Evolutionary conservation across 2,888 invertebrate species (phyloP), one percentile per base, ranked within the genome.

Genomic region (Teleogryllus oceanicus): DNA sequence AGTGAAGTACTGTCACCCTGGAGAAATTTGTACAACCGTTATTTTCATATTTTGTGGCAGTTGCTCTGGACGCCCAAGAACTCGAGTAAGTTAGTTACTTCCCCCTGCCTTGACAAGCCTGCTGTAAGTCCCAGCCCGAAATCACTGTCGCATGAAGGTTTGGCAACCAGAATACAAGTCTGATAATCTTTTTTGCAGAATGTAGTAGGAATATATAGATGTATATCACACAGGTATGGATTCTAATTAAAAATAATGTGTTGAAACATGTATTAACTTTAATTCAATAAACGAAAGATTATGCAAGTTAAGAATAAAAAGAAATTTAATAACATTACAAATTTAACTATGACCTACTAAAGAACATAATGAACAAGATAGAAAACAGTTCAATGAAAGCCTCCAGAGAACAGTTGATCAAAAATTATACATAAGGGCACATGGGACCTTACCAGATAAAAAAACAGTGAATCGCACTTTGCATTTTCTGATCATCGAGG

Each of bases 231-330:
- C 77, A 16, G 50, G 50, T 37, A 77, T n/a, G 4, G 50, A 24
- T 77, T 49, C 11, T 77, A 77, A 11, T 21, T n/a, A 77, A 37
- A 49, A 16, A 49, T 37, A 49, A n/a, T n/a, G 18, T 49, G 11
- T n/a, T 37, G 12, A 16, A 77, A 16, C 77, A 77, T 77, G n/a
- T 77, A 11, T 16, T 77, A 49, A 49, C 18, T 77, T 77, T 24
- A 77, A 2, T 10, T 24, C 8, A 37, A 18, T 13, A 10, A 77
- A 49, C 49, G 50, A 77, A 37, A 77, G 77, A 77, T 37, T 77
- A 37, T 77, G 77, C 49, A 77, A 77, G n/a, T 77, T 77, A 49
- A 21, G 77, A 12, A 8, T 77, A 18, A 77, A 77, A 77, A 50
- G 77, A 77, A 77, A 49, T 77, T 1, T 49, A 77, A 77, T 77